Conservation (phyloP, 2,888 invertebrate species). For the Polia nebulosa region DNA sequence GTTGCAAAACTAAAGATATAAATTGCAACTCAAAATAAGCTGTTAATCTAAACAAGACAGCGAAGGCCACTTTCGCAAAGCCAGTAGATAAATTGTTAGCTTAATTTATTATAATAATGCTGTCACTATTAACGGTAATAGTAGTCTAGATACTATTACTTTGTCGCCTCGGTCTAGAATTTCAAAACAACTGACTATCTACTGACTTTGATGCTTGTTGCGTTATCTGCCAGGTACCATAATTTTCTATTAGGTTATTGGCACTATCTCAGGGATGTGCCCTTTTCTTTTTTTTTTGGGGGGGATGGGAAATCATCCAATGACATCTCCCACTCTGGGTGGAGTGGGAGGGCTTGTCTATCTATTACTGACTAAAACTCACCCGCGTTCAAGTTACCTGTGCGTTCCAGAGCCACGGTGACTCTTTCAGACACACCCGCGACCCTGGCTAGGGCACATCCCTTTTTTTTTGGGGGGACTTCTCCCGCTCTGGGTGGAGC, state of each 20-base stretch:
- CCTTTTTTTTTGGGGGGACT: too few relatives aligned
- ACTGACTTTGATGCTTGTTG: slow-evolving; percentile 27
- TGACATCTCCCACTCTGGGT: too few relatives aligned
- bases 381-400: too few relatives aligned
- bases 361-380: too few relatives aligned
- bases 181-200: slow-evolving; percentile 35
- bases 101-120: slow-evolving; percentile 41
- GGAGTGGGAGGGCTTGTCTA: too few relatives aligned
- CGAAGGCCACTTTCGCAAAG: slow-evolving; percentile 51
- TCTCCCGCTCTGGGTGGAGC: too few relatives aligned
- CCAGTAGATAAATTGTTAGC: slow-evolving; percentile 20
- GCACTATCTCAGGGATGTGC: too few relatives aligned
- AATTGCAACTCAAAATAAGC: background rate
- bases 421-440: too few relatives aligned
- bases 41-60: slow-evolving; percentile 16
- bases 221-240: background rate
- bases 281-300: too few relatives aligned
- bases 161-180: slow-evolving; percentile 14
- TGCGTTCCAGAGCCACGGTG: too few relatives aligned
- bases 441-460: too few relatives aligned
- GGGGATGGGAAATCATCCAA: too few relatives aligned
- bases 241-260: background rate
- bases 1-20: background rate
- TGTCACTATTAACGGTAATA: slow-evolving; percentile 33
- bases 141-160: slow-evolving; percentile 28